A percentile compares a stretch with the other conserved stretches of the same genome.
phyloP scores from a whole-genome alignment of 2,113 vertebrate species.

The Aspidoscelis tigris region DNA sequence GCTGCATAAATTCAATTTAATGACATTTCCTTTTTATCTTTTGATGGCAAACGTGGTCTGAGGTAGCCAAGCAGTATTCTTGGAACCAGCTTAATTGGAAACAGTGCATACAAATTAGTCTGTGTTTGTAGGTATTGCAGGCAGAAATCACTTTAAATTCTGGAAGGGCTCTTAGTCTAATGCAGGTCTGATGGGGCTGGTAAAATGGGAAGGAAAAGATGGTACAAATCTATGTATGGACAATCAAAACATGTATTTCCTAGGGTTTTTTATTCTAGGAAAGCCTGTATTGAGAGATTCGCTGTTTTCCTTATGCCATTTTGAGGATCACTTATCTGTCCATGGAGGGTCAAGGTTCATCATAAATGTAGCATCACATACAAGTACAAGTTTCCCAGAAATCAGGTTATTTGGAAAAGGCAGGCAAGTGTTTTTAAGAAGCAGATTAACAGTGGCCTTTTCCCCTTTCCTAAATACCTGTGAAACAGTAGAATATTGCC shows the following conservation, averaged over 20 bases:
- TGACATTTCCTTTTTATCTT: conserved; percentile 55
- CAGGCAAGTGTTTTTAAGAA: neutral
- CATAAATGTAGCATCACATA: neutral
- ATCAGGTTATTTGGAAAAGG: neutral
- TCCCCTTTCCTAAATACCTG: neutral
- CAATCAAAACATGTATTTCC: neutral
- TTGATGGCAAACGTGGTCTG: conserved; percentile 40
- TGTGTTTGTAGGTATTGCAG: neutral
- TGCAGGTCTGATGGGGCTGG: neutral
- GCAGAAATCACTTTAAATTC: conserved; percentile 23
- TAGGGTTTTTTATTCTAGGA: neutral
- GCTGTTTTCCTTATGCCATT: neutral
- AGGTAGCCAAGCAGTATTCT: conserved; percentile 40
- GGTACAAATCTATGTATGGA: neutral
- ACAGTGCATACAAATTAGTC: conserved; percentile 33
- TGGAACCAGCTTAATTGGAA: conserved; percentile 38
- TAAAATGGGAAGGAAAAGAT: conserved; percentile 1
- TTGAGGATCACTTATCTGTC: neutral
- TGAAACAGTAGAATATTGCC: neutral
- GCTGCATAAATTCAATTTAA: conserved; percentile 56
- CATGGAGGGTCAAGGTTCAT: neutral
- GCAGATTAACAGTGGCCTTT: neutral
- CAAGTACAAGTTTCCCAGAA: neutral
- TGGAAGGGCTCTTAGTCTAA: neutral
- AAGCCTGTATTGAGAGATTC: neutral